Percentiles rank a stretch among this genome's conserved stretches.
These are phyloP conservation scores for Chaetodon auriga DNA, from an alignment of 2,113 vertebrate species.

Conservation along the genomic window DNA sequence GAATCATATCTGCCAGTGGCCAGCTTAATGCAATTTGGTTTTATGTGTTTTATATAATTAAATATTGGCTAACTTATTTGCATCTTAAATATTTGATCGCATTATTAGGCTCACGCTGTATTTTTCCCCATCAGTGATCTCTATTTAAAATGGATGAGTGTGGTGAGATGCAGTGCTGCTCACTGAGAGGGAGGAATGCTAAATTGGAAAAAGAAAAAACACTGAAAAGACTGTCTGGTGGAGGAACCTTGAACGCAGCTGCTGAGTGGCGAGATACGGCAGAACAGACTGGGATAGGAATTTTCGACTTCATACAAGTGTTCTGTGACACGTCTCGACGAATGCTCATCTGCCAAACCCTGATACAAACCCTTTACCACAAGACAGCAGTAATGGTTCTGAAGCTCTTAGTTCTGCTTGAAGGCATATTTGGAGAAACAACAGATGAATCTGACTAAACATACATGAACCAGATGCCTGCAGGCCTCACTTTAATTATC, in stretches of 20 bases:
- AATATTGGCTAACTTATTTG: not conserved
- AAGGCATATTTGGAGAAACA: conserved; percentile 15
- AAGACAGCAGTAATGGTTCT: not conserved
- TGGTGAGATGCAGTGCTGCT: not conserved
- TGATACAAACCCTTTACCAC: not conserved
- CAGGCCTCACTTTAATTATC: conserved; percentile 33
- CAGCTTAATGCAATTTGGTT: not conserved
- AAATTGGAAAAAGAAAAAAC: not conserved
- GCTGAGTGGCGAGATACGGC: not conserved
- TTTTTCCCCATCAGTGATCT: not conserved
- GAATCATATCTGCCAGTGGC: not conserved
- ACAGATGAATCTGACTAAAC: conserved; percentile 17
- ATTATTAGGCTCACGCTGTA: not conserved
- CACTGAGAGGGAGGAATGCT: not conserved
- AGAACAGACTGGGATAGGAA: not conserved
- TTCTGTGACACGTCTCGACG: not conserved
- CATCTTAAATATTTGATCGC: conserved; percentile 1
- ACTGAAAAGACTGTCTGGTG: not conserved
- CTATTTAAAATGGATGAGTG: conserved; percentile 18
- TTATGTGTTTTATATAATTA: not conserved
- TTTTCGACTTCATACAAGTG: not conserved
- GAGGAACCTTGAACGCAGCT: conserved; percentile 14
- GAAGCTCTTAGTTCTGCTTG: conserved; percentile 17
- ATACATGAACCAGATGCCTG: conserved; percentile 24
- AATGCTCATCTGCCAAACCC: not conserved